Percentiles rank a stretch among this genome's conserved stretches.
phyloP scores from a whole-genome alignment of 2,113 vertebrate species.

The Trinectes maculatus region DNA sequence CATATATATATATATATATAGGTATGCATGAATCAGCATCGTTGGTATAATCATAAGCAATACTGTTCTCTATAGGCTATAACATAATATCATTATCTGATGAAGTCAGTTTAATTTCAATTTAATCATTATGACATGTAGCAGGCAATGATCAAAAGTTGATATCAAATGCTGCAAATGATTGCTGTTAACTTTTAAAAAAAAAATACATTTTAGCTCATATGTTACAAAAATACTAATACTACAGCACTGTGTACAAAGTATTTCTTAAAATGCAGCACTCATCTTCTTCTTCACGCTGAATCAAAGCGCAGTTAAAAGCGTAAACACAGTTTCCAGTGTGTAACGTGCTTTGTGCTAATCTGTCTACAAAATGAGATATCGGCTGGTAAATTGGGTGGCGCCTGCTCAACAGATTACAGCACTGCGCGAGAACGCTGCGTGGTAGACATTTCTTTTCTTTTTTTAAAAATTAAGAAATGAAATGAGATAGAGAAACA shows the following conservation, averaged over 20 bases:
- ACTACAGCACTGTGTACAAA: not conserved
- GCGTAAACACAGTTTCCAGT: conserved; percentile 7
- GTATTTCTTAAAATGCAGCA: not conserved
- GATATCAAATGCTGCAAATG: too few species aligned
- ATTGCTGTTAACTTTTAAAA: too few species aligned
- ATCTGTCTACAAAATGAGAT: conserved; percentile 28
- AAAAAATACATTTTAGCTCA: too few species aligned
- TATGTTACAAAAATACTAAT: not conserved
- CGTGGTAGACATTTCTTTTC: not conserved
- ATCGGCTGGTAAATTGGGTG: conserved; percentile 34
- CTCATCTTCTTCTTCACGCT: conserved; percentile 17
- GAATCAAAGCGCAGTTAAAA: conserved; percentile 37
- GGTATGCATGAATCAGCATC: too few species aligned
- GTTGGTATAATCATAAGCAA: too few species aligned
- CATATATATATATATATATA: too few species aligned
- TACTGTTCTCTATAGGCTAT: too few species aligned
- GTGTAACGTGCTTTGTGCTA: conserved; percentile 1
- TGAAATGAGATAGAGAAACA: conserved; percentile 30
- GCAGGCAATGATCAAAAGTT: too few species aligned
- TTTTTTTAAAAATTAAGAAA: conserved; percentile 16
- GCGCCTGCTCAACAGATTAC: conserved; percentile 24
- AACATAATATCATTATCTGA: conserved; percentile 10
- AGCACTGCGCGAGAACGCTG: conserved; percentile 11
- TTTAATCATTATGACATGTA: too few species aligned
- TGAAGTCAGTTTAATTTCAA: not conserved